Base-by-base conservation (phyloP, 2,797 vertebrate species). In the Etheostoma perlongum region DNA sequence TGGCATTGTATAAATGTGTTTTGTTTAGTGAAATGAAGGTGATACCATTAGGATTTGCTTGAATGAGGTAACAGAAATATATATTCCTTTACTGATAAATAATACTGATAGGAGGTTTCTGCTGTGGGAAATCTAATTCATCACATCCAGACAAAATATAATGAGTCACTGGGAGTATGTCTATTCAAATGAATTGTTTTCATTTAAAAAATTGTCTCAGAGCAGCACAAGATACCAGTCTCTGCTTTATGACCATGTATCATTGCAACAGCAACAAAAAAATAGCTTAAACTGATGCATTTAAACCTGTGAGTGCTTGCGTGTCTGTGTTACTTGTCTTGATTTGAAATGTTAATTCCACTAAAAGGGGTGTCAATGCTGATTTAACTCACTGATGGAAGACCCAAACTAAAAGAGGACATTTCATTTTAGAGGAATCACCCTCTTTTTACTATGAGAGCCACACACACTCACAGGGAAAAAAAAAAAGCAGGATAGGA, bases 391-490 rank as follows among this genome's bases (percentile, higher is more conserved):
- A 76, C 48, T 44, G 14, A 42, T 49, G 68, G 51, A 74, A 69
- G 68, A 21, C 68, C 74, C 59, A n/a, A 36, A 67, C 40, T 4
- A 54, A 71, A 61, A 12, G 7, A 72, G 60, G 21, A 57, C 18
- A 21, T 79, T 74, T 61, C 10, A 44, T 49, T 36, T 71, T n/a
- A 47, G 19, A 77, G 69, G 47, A 85, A 72, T 79, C 67, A 67
- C 60, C 77, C 54, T 54, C 1, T 40, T 54, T 69, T 61, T 67
- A 58, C 46, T 77, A 46, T 67, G 47, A 67, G 25, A 65, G 33
- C 10, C 33, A 36, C 33, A 47, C 11, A 21, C 40, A 30, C 48
- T 49, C n/a, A 27, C 13, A 49, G 1, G 27, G n/a, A n/a, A 4
- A 44, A 8, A 13, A 4, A 19, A 13, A n/a, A 13, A 23, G 7